These are phyloP conservation scores for Ptychadena robeensis DNA, from an alignment of 2,797 vertebrate species.

Conservation along the genomic window DNA sequence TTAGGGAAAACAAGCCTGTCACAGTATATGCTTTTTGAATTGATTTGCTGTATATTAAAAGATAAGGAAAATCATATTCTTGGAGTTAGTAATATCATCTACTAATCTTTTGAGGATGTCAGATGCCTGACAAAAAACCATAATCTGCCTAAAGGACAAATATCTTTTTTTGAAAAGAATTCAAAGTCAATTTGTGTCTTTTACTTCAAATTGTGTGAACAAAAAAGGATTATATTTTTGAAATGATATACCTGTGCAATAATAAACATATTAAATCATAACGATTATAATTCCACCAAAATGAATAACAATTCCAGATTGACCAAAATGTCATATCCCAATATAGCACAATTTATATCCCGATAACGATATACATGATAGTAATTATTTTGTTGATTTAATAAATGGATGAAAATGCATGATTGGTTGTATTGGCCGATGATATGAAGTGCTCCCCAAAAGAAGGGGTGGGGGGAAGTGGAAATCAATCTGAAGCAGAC, in stretches of 20 bases:
- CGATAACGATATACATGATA: no score
- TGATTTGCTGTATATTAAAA: conserved; percentile 51
- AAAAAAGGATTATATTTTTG: not conserved
- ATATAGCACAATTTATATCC: no score
- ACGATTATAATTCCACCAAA: not conserved
- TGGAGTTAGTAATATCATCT: conserved; percentile 23
- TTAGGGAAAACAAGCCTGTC: conserved; percentile 49
- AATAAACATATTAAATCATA: not conserved
- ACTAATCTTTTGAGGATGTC: conserved; percentile 12
- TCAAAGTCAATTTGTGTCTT: not conserved
- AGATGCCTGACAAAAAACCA: conserved; percentile 6
- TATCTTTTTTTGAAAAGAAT: not conserved
- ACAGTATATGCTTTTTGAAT: conserved; percentile 39
- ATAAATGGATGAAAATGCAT: no score
- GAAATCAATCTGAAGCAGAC: no score
- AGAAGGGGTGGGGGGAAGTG: no score
- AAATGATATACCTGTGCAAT: not conserved
- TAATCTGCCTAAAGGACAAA: conserved; percentile 46
- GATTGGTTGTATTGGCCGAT: no score
- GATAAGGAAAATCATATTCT: conserved; percentile 45
- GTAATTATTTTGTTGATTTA: no score
- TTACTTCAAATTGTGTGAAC: not conserved
- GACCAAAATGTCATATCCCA: no score
- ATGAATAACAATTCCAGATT: not conserved
- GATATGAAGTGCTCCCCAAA: no score